Base-by-base conservation (phyloP, 2,113 vertebrate genomes). In the Salvator merianae region DNA sequence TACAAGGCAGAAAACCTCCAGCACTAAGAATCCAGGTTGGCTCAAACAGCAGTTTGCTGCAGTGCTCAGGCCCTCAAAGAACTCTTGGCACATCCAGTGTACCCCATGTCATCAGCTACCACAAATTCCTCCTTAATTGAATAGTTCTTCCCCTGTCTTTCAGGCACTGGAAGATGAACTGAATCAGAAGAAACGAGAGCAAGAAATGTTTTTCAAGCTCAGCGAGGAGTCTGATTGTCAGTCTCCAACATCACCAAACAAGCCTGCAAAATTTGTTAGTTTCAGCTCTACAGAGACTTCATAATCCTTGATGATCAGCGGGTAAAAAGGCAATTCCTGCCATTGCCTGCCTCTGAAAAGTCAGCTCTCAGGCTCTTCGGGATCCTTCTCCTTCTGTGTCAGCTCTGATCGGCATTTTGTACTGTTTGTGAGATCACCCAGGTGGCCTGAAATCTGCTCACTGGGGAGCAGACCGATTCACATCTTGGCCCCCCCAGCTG, bases 131-230 rank as follows among this genome's bases (percentile, higher is more conserved):
- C 63, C 34, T 69, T 38, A 59, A 81, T 84, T 26, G 18, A 28
- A 3, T 43, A 73, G 73, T 47, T 82, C 28, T 78, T 86, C 20
- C 22, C 38, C 89, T 88, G 20, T 90, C 14, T 75, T 47, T 1
- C 78, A 99, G 99, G 95, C 95, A 32, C 96, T 99, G 76, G 99
- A 99, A 91, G 98, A 99, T 0, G 98, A 99, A 76, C 91, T 99
- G 82, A 97, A 93, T 84, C 94, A 95, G 91, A 99, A 96, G 95
- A 99, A 97, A 66, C 94, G 81, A 10, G 99, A 99, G 50, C 98
- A 99, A 94, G 98, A 98, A 91, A 92, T 94, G 84, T 99, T 99
- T 95, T 99, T 99, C 92, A 97, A 89, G 88, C 92, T 99, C 91
- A 97, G 90, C 0, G 95, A 97, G 62, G 93, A 95, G 2, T 77